Evolutionary conservation across 92 coral and sea anemone genomes (phyloP).

Genomic region (Siderastrea siderea): DNA sequence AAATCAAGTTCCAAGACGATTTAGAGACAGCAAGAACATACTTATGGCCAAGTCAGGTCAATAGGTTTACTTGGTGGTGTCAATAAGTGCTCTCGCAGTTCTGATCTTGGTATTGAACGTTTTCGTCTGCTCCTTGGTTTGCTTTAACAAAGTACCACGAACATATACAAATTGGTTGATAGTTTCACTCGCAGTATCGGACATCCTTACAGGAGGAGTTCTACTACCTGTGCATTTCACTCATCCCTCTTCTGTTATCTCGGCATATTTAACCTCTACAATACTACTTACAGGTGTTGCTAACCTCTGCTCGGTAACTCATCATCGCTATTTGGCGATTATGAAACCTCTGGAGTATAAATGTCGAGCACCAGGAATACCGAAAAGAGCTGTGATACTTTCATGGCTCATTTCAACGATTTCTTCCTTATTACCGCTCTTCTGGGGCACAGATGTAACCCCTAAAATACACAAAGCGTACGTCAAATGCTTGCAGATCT

Average conservation of each 20-base stretch:
- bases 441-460: conserved; percentile 71
- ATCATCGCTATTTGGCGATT: conserved; percentile 76
- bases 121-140: conserved; percentile 73
- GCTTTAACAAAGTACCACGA: conserved; percentile 60
- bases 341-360: conserved; percentile 69
- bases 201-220: no score
- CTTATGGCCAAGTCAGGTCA: no score
- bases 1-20: no score
- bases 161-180: no score
- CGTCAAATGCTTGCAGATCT: conserved; percentile 57
- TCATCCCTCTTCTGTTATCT: no score
- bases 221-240: no score
- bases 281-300: conserved; percentile 82
- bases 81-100: no score
- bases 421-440: conserved; percentile 64
- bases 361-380: conserved; percentile 55
- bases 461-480: conserved; percentile 59
- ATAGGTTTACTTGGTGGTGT: no score
- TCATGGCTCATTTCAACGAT: conserved; percentile 71
- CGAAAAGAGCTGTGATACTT: conserved; percentile 41
- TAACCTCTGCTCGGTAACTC: no score
- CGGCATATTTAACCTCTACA: no score
- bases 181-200: no score
- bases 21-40: no score
- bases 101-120: conserved; percentile 62